Base-by-base conservation (phyloP, 2,888 invertebrate species). In the Hirtodrosophila trivittata region DNA sequence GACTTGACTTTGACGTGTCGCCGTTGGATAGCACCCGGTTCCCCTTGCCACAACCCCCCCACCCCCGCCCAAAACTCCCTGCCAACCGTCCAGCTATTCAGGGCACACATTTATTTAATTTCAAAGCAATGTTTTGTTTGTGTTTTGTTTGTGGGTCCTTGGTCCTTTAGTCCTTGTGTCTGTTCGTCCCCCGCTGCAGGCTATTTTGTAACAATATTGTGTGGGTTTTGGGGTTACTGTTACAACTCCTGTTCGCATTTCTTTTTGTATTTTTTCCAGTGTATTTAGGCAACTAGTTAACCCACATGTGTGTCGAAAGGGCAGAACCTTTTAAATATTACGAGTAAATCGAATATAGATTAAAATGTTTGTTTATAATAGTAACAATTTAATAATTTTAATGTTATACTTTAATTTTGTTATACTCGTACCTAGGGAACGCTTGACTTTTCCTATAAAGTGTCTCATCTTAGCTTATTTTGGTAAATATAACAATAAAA, bases 101-200 rank as follows among this genome's bases (percentile, higher is more conserved):
- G 33, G 30, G 47, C 57, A 54, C 57, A 58, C 66, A 68, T 80
- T 78, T 83, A 80, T 80, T 75, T 83, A 72, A 75, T 80, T 83
- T 78, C 50, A 78, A 80, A 80, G 68, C 66, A 66, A 72, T 58
- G 72, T 65, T 60, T 49, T 66, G 72, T 66, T 65, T 78, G 55
- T 70, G 41, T 65, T 69, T 41, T 54, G 57, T 60, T 58, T 56
- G 14, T 21, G 38, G 30, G 5, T 21, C 18, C 18, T 21, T 21
- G 18, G 35, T 58, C 26, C 47, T 30, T 21, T 21, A 5, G 35
- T 58, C 26, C 47, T 30, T 62, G 55, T 43, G 12, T 54, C 55
- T 51, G 43, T 33, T 57, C 59, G 37, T 62, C 9, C 28, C 35
- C 9, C 18, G 64, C 78, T 77, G 57, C 32, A 52, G 55, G 86